Evolutionary conservation across 2,113 vertebrate species (phyloP).

Genomic region (Chloebia gouldiae): DNA sequence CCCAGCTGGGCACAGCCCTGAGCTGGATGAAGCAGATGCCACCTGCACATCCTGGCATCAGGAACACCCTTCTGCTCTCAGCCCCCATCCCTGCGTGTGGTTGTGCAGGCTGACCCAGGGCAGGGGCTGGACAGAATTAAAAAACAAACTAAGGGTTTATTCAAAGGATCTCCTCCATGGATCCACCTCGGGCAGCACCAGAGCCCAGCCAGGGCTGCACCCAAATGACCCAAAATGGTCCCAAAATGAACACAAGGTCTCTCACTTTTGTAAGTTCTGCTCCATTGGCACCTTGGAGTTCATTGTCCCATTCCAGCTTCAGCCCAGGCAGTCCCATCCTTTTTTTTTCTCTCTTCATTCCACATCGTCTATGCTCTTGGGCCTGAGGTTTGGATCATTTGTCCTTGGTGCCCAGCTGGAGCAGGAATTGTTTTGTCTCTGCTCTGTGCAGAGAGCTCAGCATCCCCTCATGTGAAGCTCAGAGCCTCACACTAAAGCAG

Average conservation of each 20-base stretch:
- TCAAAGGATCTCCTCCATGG: background rate
- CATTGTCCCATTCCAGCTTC: background rate
- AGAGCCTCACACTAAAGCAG: background rate
- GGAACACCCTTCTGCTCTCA: background rate
- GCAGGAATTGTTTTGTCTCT: background rate
- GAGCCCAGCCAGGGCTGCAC: background rate
- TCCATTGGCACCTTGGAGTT: background rate
- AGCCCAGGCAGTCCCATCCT: background rate
- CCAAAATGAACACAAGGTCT: background rate
- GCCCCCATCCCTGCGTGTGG: fast-evolving
- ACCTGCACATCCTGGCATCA: fast-evolving
- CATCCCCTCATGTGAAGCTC: fast-evolving
- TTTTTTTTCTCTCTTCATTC: background rate
- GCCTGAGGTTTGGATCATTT: background rate
- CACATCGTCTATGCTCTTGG: background rate
- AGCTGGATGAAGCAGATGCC: fast-evolving
- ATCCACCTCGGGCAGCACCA: background rate
- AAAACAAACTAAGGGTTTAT: background rate
- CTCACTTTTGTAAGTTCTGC: background rate
- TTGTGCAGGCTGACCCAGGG: fast-evolving
- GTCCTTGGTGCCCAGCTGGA: background rate
- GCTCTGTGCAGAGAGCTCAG: background rate
- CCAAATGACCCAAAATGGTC: background rate
- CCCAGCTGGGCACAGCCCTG: background rate
- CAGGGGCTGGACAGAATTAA: background rate